Evolutionary conservation across 2,888 invertebrate species (phyloP).

Genomic region (Cyrtodaria siliqua): DNA sequence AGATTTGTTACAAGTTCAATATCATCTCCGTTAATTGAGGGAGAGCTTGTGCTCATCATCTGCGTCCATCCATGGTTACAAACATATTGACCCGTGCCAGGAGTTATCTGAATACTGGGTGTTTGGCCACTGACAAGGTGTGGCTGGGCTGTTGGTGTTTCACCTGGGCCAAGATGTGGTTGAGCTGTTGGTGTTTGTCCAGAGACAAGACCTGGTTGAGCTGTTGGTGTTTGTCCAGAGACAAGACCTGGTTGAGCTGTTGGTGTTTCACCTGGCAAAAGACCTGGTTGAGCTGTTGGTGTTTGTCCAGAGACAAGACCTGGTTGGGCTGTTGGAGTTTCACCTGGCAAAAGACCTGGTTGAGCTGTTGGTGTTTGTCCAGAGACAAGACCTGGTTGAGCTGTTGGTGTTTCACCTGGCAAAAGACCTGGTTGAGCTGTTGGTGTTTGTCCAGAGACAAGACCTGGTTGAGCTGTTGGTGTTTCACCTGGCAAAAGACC

Average conservation of each 20-base stretch:
- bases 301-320: constrained; percentile 18
- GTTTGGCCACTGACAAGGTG: constrained; percentile 32
- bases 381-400: constrained; percentile 34
- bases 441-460: constrained; percentile 36
- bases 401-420: constrained; percentile 46
- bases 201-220: constrained; percentile 35
- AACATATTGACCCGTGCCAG: constrained; percentile 31
- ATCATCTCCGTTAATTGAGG: constrained; percentile 68
- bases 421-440: constrained; percentile 32
- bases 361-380: constrained; percentile 46
- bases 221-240: constrained; percentile 50
- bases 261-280: constrained; percentile 46
- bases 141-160: constrained; percentile 49
- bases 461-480: constrained; percentile 43
- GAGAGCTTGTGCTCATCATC: constrained; percentile 68
- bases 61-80: constrained; percentile 75
- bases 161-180: constrained; percentile 15
- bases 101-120: constrained; percentile 36
- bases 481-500: constrained; percentile 27
- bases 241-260: constrained; percentile 46
- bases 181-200: constrained; percentile 47
- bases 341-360: constrained; percentile 34
- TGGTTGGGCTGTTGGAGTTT: constrained; percentile 54
- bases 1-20: constrained; percentile 67
- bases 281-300: constrained; percentile 47